Evolutionary conservation across 1,140 invertebrate genomes (phyloP), one percentile per base, ranked within the genome.

Genomic region (Mylabris phalerata): DNA sequence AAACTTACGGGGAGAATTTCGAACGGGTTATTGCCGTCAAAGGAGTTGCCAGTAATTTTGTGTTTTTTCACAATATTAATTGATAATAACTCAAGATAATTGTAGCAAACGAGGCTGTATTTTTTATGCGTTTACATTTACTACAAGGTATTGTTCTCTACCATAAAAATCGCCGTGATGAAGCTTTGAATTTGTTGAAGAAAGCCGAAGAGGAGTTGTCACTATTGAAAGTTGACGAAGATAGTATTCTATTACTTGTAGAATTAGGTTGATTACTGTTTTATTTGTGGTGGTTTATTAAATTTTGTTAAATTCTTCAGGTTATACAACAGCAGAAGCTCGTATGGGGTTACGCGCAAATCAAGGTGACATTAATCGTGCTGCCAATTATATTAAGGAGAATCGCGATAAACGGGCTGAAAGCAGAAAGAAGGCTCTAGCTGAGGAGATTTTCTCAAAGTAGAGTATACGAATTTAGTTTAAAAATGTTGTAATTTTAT

Each of bases 111-210:
- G 88, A 90, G 69, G 76, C 82, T 13, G 87, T 84, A 1, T 70
- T 91, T 10, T 79, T 90, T 50, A 82, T 89, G 79, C 80, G 88
- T 3, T 76, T 92, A 7, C 86, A 90, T 73, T 72, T 91, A 32
- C 75, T 92, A 11, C 87, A 91, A 75, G 89, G 84, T 1, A 84
- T 91, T 50, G 81, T 89, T 5, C 75, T 83, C 1, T 91, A 85
- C 71, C 87, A 91, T 69, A 82, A 86, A 72, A 86, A 88, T 66
- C 79, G 80, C 58, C 72, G 82, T 0, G 66, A 76, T 3, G 80
- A 83, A 57, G 85, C 88, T 0, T 75, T 75, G 25, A 63, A 68
- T 25, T 69, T 84, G 3, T 73, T 91, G 1, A 72, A 76, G 42
- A 72, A 79, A 55, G 86, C 83, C 0, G 80, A 86, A 62, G 43